Evolutionary conservation across 2,113 vertebrate species (phyloP).

Genomic region (Oostethus manadensis): DNA sequence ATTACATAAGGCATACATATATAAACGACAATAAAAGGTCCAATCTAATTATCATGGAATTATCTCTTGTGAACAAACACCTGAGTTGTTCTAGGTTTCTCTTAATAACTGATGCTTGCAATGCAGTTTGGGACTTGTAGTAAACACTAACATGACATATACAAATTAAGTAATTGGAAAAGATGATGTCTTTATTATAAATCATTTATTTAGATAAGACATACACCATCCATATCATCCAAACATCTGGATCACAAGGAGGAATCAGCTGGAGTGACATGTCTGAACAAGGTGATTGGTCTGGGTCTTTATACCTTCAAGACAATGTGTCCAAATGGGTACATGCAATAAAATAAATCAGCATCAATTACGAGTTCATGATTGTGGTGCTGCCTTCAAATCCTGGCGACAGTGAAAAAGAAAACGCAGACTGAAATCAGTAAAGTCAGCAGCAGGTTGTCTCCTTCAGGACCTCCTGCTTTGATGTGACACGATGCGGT

Average conservation of each 20-base stretch:
- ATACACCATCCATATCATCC: slow-evolving; percentile 27
- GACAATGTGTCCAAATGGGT: not conserved
- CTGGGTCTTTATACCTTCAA: slow-evolving; percentile 16
- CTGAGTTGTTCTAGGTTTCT: too few species aligned
- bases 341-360: not conserved
- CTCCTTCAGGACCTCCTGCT: not conserved
- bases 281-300: slow-evolving; percentile 16
- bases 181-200: slow-evolving; percentile 64
- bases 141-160: too few species aligned
- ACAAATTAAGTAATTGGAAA: not conserved
- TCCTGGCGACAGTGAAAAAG: not conserved
- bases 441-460: not conserved
- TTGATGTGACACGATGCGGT: not conserved
- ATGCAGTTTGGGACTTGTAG: too few species aligned
- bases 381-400: too few species aligned
- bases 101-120: too few species aligned
- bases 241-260: slow-evolving; percentile 15
- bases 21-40: too few species aligned
- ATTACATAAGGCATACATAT: too few species aligned
- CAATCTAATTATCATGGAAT: too few species aligned
- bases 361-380: not conserved
- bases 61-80: too few species aligned
- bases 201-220: slow-evolving; percentile 65
- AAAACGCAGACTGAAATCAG: not conserved
- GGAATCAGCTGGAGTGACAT: slow-evolving; percentile 22